A percentile compares a stretch with the other conserved stretches of the same genome.
phyloP scores from a whole-genome alignment of 2,797 vertebrate genomes.

The Coreius guichenoti region DNA sequence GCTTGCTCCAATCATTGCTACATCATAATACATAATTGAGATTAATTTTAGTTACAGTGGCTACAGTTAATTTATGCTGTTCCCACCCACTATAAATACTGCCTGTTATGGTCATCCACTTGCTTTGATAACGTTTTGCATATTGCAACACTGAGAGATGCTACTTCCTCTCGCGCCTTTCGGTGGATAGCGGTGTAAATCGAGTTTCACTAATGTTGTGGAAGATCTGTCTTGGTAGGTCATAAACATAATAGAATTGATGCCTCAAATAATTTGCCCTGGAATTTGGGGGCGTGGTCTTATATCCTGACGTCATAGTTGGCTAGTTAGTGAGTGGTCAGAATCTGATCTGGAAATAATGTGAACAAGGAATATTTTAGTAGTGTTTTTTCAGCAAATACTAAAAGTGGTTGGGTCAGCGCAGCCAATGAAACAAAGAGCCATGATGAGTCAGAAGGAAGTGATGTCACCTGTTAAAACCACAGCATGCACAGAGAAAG shows the following conservation, averaged over 20 bases:
- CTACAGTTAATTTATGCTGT: neutral
- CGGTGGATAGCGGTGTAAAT: neutral
- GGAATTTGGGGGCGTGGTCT: neutral
- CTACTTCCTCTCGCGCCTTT: neutral
- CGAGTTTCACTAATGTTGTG: neutral
- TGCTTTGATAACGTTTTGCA: neutral
- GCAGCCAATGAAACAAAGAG: conserved; percentile 51
- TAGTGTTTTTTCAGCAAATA: neutral
- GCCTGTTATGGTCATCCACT: neutral
- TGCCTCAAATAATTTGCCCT: neutral
- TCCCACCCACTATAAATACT: neutral
- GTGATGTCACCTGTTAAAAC: conserved; percentile 76
- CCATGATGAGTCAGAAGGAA: conserved; percentile 85
- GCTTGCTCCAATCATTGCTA: conserved; percentile 40
- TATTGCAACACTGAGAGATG: neutral
- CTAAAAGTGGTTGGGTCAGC: neutral
- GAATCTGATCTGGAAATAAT: neutral
- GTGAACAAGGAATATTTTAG: neutral
- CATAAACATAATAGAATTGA: neutral
- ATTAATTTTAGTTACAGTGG: neutral
- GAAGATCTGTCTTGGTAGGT: neutral
- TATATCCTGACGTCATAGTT: neutral
- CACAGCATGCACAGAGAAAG: conserved; percentile 65
- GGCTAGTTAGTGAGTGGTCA: neutral
- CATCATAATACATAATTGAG: neutral